A percentile compares a stretch with the other conserved stretches of the same genome.
Conservation (phyloP, 1,140 invertebrate genomes). For the Heliconius congener region DNA sequence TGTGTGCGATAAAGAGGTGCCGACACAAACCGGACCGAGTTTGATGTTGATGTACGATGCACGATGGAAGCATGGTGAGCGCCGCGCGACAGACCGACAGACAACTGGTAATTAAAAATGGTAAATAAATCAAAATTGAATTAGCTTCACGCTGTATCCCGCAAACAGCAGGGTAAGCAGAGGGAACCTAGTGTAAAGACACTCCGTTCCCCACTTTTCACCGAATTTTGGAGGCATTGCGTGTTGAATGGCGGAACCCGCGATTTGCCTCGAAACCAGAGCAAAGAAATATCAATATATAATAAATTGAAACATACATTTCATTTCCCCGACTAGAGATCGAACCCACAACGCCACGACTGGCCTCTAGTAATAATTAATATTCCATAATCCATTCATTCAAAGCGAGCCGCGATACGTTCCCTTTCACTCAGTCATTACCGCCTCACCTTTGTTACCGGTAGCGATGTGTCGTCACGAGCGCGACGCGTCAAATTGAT, state of each 20-base stretch:
- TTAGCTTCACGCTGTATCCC: too few species aligned
- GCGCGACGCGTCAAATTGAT: slow-evolving; percentile 67
- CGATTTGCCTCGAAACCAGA: too few species aligned
- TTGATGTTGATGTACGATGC: slow-evolving; percentile 70
- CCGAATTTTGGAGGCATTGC: too few species aligned
- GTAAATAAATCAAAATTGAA: slow-evolving; percentile 45
- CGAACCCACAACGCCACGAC: too few species aligned
- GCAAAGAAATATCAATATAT: too few species aligned
- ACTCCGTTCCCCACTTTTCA: too few species aligned
- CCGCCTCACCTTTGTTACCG: slow-evolving; percentile 46
- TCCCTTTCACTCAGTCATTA: slow-evolving; percentile 62
- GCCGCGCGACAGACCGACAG: slow-evolving; percentile 37
- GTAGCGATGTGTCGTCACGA: slow-evolving; percentile 67
- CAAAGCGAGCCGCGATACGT: slow-evolving; percentile 42
- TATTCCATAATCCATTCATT: slow-evolving; percentile 76
- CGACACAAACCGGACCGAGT: slow-evolving; percentile 72
- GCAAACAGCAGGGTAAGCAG: too few species aligned
- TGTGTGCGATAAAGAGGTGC: slow-evolving; percentile 76
- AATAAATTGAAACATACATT: too few species aligned
- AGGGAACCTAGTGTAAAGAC: too few species aligned
- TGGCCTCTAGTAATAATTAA: slow-evolving; percentile 58
- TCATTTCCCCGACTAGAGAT: too few species aligned
- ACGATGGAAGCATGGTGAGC: slow-evolving; percentile 64
- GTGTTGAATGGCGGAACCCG: too few species aligned
- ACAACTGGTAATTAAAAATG: slow-evolving; percentile 45